Base-by-base conservation (phyloP, 2,888 invertebrate genomes). In the Drosophila mercatorum region DNA sequence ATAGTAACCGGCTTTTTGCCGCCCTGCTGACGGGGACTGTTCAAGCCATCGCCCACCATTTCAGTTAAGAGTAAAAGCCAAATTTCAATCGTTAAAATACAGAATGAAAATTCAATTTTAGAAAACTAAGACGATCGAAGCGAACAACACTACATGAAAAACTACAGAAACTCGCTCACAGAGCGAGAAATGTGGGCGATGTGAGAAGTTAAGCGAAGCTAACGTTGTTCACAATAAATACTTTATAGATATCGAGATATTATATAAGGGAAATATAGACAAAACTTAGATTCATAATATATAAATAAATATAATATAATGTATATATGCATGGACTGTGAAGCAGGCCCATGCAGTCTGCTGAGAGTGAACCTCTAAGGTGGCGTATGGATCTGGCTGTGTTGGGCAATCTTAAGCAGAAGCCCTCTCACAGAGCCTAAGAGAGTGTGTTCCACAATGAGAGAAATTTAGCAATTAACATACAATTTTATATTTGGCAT, bases 41-140 rank as follows among this genome's bases (percentile, higher is more conserved):
- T 85, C 7, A 89, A 56, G 10, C 84, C 84, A 60, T 84, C 83
- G 2, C 86, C 75, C 8, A 86, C 89, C 75, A 72, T 69, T 47
- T 10, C 44, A 8, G 38, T 2, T 11, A 31, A 31, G 12, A 26
- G 5, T 12, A 34, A 56, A 26, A 46, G 6, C 34, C 1, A 40
- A 66, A 34, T n/a, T 10, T 2, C 14, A 22, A 34, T 22, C 31
- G 11, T 8, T 57, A 28, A 31, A n/a, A 28, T 22, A 22, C 22
- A 22, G 22, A 49, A 17, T 8, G 0, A 14, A 44, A 17, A 44
- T n/a, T 0, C 8, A 43, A 44, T 26, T 56, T 14, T 28, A 46
- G 5, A 49, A 40, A 41, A 22, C 22, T 26, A 28, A 12, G 10
- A 22, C 4, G 4, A 14, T 11, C n/a, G 26, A 10, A 28, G 44